These are phyloP conservation scores for Chrysodeixis includens DNA, from an alignment of 2,888 invertebrate genomes.

Conservation along the genomic window DNA sequence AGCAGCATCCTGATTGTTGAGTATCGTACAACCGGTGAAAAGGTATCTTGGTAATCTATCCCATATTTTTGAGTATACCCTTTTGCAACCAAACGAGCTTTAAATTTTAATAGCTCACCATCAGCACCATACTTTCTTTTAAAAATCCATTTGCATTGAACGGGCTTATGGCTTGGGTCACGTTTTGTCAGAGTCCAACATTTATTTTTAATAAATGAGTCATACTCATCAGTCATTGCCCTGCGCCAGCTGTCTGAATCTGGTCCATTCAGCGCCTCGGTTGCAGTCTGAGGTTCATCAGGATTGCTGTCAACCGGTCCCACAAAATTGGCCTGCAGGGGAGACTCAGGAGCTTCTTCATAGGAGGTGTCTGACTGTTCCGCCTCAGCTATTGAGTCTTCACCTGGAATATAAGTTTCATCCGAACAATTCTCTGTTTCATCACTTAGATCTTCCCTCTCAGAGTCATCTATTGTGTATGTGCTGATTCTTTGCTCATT, in stretches of 20 bases:
- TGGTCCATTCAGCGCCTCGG: conserved; percentile 8
- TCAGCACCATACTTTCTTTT: not conserved
- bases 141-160: conserved; percentile 11
- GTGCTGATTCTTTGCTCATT: no score
- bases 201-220: conserved; percentile 11
- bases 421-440: no score
- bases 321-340: no score
- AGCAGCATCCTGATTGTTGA: conserved; percentile 18
- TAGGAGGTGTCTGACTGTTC: no score
- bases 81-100: conserved; percentile 23
- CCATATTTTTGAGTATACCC: conserved; percentile 17
- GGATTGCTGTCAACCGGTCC: no score
- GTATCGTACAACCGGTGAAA: conserved; percentile 22
- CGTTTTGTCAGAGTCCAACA: not conserved
- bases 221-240: conserved; percentile 16
- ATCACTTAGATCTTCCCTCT: no score
- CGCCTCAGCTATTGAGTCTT: no score
- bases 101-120: conserved; percentile 7
- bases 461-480: no score
- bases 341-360: no score
- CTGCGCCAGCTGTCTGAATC: conserved; percentile 2
- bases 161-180: not conserved
- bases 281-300: not conserved
- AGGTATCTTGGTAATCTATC: conserved; percentile 20
- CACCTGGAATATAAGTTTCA: no score